Evolutionary conservation across 2,113 vertebrate genomes (phyloP).

Genomic region (Aplodontia rufa): DNA sequence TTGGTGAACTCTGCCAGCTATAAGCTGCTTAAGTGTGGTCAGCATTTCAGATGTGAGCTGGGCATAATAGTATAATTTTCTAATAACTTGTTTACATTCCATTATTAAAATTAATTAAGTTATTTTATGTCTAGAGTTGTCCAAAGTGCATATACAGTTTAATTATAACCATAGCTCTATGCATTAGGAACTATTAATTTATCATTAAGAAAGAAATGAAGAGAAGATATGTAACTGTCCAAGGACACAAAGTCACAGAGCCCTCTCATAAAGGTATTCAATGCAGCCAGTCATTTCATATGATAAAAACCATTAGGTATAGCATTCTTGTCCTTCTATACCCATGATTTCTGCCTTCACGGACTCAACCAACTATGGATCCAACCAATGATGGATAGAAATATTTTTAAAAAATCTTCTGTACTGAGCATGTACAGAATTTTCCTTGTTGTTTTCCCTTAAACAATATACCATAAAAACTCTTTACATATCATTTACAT

Average conservation of each 20-base stretch:
- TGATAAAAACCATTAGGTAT: not conserved
- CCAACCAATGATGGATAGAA: not conserved
- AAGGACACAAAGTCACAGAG: not conserved
- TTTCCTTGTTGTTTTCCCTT: not conserved
- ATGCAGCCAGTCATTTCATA: not conserved
- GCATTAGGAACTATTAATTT: not conserved
- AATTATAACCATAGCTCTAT: not conserved
- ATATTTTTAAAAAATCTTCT: not conserved
- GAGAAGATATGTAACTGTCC: not conserved
- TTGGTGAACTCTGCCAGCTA: not conserved
- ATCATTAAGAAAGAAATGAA: not conserved
- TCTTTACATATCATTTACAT: too few species aligned
- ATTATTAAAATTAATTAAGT: not conserved
- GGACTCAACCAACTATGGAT: not conserved
- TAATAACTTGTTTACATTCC: not conserved
- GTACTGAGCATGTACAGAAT: not conserved
- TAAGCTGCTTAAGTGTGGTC: not conserved
- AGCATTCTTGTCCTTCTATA: too few species aligned
- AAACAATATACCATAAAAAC: not conserved
- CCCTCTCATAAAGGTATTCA: not conserved
- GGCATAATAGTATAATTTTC: not conserved
- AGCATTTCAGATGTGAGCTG: not conserved
- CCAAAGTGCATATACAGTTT: not conserved
- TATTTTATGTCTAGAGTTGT: not conserved
- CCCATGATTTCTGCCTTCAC: not conserved